These are phyloP conservation scores for Euwallacea fornicatus DNA, from an alignment of 1,140 invertebrate species.

Conservation along the genomic window DNA sequence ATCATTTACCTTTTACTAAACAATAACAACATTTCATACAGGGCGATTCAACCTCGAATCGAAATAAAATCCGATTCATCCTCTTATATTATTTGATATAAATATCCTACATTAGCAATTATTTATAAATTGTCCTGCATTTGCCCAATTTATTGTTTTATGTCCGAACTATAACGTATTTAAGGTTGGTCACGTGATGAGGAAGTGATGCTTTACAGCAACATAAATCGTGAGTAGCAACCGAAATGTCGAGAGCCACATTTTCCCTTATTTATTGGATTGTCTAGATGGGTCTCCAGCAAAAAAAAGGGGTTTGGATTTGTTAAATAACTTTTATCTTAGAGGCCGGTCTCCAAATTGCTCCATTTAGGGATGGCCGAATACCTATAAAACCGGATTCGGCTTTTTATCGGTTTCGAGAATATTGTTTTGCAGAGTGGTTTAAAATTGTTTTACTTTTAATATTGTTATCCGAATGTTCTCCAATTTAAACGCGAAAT, in stretches of 20 bases:
- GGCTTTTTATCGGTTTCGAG: not conserved
- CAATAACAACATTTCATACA: too few relatives aligned
- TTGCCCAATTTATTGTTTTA: too few relatives aligned
- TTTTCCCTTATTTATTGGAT: slow-evolving; percentile 16
- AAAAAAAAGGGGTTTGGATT: slow-evolving; percentile 20
- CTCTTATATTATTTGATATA: too few relatives aligned
- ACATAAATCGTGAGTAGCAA: too few relatives aligned
- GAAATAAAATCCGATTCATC: too few relatives aligned
- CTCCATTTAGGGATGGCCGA: not conserved
- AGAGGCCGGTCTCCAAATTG: slow-evolving; percentile 8
- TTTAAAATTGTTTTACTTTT: not conserved
- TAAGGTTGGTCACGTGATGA: too few relatives aligned
- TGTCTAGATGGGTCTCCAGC: not conserved
- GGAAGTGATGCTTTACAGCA: too few relatives aligned
- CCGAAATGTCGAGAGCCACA: not conserved
- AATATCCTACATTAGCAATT: too few relatives aligned
- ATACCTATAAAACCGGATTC: not conserved
- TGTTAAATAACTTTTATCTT: slow-evolving; percentile 21
- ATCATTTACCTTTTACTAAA: too few relatives aligned
- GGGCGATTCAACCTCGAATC: too few relatives aligned
- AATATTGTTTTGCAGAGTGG: not conserved
- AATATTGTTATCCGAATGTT: not conserved
- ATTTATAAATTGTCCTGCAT: too few relatives aligned
- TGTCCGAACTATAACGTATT: too few relatives aligned
- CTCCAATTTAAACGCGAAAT: not conserved